Percentiles rank a stretch among this genome's conserved stretches.
Evolutionary conservation across 2,888 invertebrate genomes (phyloP).

Genomic region (Priocnemis perturbator): DNA sequence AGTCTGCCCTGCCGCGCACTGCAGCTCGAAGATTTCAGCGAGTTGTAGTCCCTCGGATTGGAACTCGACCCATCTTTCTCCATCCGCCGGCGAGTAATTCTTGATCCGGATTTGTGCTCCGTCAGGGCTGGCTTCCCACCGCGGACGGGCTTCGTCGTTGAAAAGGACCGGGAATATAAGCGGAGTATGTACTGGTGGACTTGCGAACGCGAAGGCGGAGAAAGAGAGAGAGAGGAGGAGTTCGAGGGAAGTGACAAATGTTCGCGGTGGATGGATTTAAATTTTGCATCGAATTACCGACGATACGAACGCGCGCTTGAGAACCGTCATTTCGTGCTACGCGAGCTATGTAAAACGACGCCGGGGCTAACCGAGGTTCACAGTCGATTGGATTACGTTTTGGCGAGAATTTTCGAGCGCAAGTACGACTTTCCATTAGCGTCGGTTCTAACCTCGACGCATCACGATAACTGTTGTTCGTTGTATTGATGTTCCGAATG

Average conservation of each 20-base stretch:
- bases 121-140: no score
- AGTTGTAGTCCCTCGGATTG: not conserved
- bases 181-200: no score
- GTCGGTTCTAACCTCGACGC: no score
- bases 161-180: conserved; percentile 13
- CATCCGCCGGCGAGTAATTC: conserved; percentile 26
- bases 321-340: not conserved
- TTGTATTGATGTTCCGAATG: no score
- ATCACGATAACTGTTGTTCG: no score
- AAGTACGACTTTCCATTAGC: not conserved
- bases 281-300: conserved; percentile 8
- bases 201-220: no score
- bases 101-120: conserved; percentile 38
- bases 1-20: no score
- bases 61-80: not conserved
- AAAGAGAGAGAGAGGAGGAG: no score
- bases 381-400: not conserved
- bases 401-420: not conserved
- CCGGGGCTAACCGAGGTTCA: no score
- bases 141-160: conserved; percentile 16
- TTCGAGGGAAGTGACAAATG: not conserved
- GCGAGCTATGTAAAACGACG: no score
- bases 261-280: conserved; percentile 29
- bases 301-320: no score
- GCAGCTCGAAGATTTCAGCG: no score